These are phyloP conservation scores for Callyntrura sp. DNA, from an alignment of 2,888 invertebrate genomes.

Conservation along the genomic window DNA sequence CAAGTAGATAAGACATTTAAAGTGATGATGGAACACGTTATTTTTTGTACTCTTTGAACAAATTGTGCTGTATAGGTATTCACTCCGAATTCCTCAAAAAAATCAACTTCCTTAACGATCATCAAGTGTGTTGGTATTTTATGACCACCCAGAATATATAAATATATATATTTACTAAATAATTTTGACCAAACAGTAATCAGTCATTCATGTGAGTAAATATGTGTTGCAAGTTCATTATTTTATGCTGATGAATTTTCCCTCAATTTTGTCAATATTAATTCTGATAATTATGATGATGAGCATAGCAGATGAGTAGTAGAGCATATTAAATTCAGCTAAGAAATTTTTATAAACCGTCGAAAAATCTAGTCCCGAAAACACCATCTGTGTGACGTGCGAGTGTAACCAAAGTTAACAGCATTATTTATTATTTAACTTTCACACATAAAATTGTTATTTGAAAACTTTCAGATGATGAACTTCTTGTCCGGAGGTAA, in stretches of 20 bases:
- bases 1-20: slow-evolving; percentile 58
- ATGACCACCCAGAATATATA: slow-evolving; percentile 70
- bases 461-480: slow-evolving; percentile 80
- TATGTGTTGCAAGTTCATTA: slow-evolving; percentile 48
- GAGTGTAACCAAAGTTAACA: too few relatives aligned
- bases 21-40: slow-evolving; percentile 34
- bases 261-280: slow-evolving; percentile 28
- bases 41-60: not conserved
- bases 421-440: too few relatives aligned
- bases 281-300: too few relatives aligned
- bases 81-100: slow-evolving; percentile 50
- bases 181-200: not conserved
- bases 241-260: not conserved
- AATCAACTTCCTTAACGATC: slow-evolving; percentile 74
- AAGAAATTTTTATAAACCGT: too few relatives aligned
- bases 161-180: too few relatives aligned
- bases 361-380: too few relatives aligned
- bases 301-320: too few relatives aligned
- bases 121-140: slow-evolving; percentile 67
- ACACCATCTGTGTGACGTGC: too few relatives aligned
- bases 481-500: slow-evolving; percentile 81
- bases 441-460: slow-evolving; percentile 15
- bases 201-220: slow-evolving; percentile 14
- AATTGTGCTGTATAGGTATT: slow-evolving; percentile 14
- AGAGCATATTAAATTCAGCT: too few relatives aligned